Conservation (phyloP, 2,113 vertebrate genomes). For the Macroglossus sobrinus region DNA sequence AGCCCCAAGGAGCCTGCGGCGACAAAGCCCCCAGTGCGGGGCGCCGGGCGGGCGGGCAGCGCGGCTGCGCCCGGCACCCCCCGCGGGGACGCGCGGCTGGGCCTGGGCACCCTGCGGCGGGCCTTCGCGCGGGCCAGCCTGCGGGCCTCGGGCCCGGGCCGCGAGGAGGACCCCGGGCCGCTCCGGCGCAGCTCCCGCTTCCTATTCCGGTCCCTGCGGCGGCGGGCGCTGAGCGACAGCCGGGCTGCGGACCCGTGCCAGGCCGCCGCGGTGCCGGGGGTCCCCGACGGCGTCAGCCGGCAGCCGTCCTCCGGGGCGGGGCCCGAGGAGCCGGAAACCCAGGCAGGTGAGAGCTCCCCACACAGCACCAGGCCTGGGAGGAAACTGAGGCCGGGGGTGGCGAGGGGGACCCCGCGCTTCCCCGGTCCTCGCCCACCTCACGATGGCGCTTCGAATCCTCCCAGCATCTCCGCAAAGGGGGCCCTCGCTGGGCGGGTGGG, state of each 20-base stretch:
- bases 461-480: background rate
- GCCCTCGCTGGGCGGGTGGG: background rate
- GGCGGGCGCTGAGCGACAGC: rapidly evolving
- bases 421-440: background rate
- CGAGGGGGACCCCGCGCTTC: background rate
- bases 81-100: rapidly evolving
- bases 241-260: rapidly evolving
- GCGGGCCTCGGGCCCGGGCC: rapidly evolving
- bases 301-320: background rate
- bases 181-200: background rate
- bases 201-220: background rate
- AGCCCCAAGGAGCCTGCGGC: background rate
- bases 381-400: background rate
- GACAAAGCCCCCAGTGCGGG: rapidly evolving
- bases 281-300: rapidly evolving
- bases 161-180: background rate
- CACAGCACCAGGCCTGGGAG: background rate
- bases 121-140: background rate
- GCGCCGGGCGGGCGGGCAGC: rapidly evolving
- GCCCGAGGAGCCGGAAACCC: background rate
- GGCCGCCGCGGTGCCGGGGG: rapidly evolving
- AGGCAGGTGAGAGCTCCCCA: constrained; percentile 46
- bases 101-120: background rate
- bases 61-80: background rate
- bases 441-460: background rate